Evolutionary conservation across 2,888 invertebrate genomes (phyloP).

Genomic region (Acleris sparsana): DNA sequence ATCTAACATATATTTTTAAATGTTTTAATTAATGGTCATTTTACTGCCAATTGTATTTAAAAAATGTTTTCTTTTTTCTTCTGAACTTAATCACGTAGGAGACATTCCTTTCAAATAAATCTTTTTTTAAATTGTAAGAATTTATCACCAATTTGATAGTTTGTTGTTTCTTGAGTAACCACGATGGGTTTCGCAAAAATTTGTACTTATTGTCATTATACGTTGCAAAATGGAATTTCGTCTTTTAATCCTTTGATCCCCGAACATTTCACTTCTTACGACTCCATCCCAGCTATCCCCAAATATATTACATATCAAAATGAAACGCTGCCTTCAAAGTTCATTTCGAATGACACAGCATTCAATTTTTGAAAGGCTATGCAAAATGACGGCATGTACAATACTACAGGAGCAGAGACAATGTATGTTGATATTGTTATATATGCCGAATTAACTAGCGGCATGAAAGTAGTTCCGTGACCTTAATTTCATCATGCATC

Average conservation of each 20-base stretch:
- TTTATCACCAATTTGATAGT: slow-evolving; percentile 26
- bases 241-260: slow-evolving; percentile 31
- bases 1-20: slow-evolving; percentile 9
- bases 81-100: slow-evolving; percentile 11
- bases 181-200: slow-evolving; percentile 45
- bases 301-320: too few relatives aligned
- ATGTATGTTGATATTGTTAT: too few relatives aligned
- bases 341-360: too few relatives aligned
- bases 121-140: slow-evolving; percentile 36
- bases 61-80: slow-evolving; percentile 13
- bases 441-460: too few relatives aligned
- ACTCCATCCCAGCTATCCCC: too few relatives aligned
- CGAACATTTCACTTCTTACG: too few relatives aligned
- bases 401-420: too few relatives aligned
- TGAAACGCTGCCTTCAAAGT: too few relatives aligned
- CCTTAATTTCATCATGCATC: too few relatives aligned
- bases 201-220: slow-evolving; percentile 49
- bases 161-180: slow-evolving; percentile 19
- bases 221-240: slow-evolving; percentile 44
- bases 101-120: slow-evolving; percentile 24
- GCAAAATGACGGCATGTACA: too few relatives aligned
- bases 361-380: too few relatives aligned
- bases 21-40: slow-evolving; percentile 2
- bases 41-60: slow-evolving; percentile 37
- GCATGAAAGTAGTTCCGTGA: too few relatives aligned